Base-by-base conservation (phyloP, 2,113 vertebrate genomes). In the Tychaedon coryphoeus region DNA sequence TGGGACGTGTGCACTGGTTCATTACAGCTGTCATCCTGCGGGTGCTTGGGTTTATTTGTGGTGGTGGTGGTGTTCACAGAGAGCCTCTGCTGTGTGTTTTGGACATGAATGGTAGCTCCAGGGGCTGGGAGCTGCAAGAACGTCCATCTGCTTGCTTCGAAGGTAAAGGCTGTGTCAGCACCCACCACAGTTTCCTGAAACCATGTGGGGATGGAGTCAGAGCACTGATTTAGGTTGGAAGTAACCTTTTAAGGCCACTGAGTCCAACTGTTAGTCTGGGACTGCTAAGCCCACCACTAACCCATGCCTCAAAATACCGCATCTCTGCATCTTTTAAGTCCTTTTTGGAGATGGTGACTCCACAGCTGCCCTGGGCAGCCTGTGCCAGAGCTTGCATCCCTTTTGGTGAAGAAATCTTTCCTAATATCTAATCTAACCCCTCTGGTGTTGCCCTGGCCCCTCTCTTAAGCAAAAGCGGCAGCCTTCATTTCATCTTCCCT, bases 11-110 rank as follows among this genome's bases (percentile, higher is more conserved):
- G 73, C 40, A 4, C 80, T 76, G 95, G 91, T 92, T 95, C 91
- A 75, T 97, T 95, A 95, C 96, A 95, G 91, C 91, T 95, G 96
- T 95, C 89, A 84, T 56, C 89, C 80, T 50, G 86, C 93, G 45
- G 93, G 76, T 81, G 93, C 95, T 81, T 51, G 73, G 73, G 72
- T 96, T 95, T 92, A 92, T 89, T 95, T 95, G 89, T 96, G 92
- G 86, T 14, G 2, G 34, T 58, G 88, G 47, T 86, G 91, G 3
- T 88, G 96, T 48, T 94, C 80, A 9, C 73, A n/a, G 56, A 74
- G 69, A 92, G 91, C 80, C 61, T 88, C 76, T 87, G 65, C 83
- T 91, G 36, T 71, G 89, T 42, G 57, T 95, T 91, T 78, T 91
- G 95, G 95, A 43, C 19, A 24, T 0, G 10, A 81, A n/a, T 2